Base-by-base conservation (phyloP, 2,113 vertebrate genomes). In the Peucedramus taeniatus region DNA sequence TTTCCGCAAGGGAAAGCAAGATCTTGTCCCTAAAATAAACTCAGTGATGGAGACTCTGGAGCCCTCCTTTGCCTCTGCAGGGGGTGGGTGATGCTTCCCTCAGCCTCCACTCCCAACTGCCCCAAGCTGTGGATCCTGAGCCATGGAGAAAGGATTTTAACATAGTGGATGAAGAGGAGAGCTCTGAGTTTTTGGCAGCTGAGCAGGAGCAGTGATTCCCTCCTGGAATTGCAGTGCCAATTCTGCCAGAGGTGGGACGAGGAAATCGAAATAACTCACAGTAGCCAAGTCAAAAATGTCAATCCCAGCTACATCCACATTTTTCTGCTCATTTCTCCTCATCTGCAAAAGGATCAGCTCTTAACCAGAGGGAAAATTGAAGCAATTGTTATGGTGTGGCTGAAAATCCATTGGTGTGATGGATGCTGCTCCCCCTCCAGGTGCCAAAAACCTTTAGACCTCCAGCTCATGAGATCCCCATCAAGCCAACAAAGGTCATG, bases 141-240 rank as follows among this genome's bases (percentile, higher is more conserved):
- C 40, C 6, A 0, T 7, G 8, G 39, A 5, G 49, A 16, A 61
- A 57, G 54, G 47, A 15, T 47, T 59, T 7, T 2, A 9, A 4
- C 10, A 0, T 0, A 0, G 9, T 5, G 26, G 65, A 11, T 11
- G 51, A 37, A 60, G 27, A 8, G 22, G 39, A 15, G 30, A n/a
- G 11, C 1, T 3, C 56, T 56, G 78, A 19, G 37, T 20, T 44
- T 8, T 56, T 8, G 7, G 87, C 61, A 49, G 39, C 3, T 5
- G 9, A 31, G 31, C 3, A 2, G 19, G 65, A 78, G 44, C 68
- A 24, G 69, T 1, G 45, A 71, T 78, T 45, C 74, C 37, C 51
- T 65, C 37, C 82, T 13, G 60, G 22, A 60, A 45, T 2, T 13
- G 51, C 47, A 12, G 0, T 3, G n/a, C 54, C 65, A 37, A 33